Evolutionary conservation across 2,113 vertebrate genomes (phyloP), one percentile per base, ranked within the genome.

Genomic region (Xiphophorus couchianus): DNA sequence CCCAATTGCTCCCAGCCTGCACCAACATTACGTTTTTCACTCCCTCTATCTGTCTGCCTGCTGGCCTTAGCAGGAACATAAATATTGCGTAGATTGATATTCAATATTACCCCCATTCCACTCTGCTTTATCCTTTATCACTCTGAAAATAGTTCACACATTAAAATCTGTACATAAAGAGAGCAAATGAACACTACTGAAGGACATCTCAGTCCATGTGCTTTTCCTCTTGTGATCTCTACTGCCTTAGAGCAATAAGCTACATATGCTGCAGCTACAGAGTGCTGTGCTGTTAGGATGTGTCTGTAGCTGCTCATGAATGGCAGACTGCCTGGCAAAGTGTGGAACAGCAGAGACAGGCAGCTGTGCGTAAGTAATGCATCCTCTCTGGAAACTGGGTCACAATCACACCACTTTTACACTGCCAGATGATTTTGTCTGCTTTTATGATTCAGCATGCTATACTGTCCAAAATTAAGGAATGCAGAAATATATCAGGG

Each of bases 281-380:
- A 76, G 67, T 71, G 12, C 74, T 35, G 51, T 58, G 51, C 51
- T 58, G 66, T 31, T 30, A 19, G 76, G 62, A 66, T 74, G 84
- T 62, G 61, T 82, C 42, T 65, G 37, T 44, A 62, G 78, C 42
- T 39, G 71, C 66, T 22, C 48, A 42, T 86, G 84, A 86, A 79
- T 86, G 83, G 76, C 86, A 84, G 77, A 69, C 86, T 66, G 68
- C 19, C 87, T 76, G 83, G 2, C 63, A n/a, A 77, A 83, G 68
- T 70, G 82, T 62, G 64, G 81, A 61, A 76, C 78, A 69, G 86
- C 84, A 86, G 81, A 85, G 74, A 75, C 74, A 61, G 66, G 89
- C 90, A 91, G 88, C 82, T 89, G 90, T 78, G 91, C 64, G 27
- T 76, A 84, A 93, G 86, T 91, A 91, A 91, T 91, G 78, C 82